A percentile compares a stretch with the other conserved stretches of the same genome.
These are phyloP conservation scores for Danio tinwini DNA, from an alignment of 2,797 vertebrate species.

Conservation along the genomic window DNA sequence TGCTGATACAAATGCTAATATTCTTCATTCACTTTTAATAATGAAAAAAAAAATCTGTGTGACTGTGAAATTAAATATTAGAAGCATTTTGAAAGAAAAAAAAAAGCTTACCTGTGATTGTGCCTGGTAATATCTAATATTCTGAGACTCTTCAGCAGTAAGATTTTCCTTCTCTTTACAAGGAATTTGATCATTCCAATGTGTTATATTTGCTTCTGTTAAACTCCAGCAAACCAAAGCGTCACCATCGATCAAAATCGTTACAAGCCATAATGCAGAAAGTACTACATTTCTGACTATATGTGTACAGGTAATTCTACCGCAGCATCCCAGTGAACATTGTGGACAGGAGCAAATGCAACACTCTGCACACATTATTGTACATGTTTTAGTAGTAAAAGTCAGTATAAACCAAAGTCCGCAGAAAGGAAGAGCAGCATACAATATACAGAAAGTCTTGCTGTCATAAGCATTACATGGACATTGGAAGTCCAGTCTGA, in stretches of 20 bases:
- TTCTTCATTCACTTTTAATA: too few species aligned
- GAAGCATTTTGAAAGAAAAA: too few species aligned
- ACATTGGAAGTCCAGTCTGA: constrained; percentile 36
- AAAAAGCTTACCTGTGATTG: not conserved
- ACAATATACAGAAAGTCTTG: not conserved
- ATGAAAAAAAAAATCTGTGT: too few species aligned
- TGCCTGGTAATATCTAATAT: not conserved
- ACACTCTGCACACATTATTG: not conserved
- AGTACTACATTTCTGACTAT: not conserved
- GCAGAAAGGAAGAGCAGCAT: not conserved
- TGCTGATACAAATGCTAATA: too few species aligned
- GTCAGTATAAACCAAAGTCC: not conserved
- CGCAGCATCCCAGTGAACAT: not conserved
- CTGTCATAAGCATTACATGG: not conserved
- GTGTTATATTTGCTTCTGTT: not conserved
- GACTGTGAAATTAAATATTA: too few species aligned
- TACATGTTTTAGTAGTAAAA: not conserved
- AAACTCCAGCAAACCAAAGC: not conserved
- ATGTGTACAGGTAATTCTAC: too few species aligned
- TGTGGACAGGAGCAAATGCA: rapidly evolving
- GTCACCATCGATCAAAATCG: constrained; percentile 38
- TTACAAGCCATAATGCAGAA: constrained; percentile 26
- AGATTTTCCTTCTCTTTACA: not conserved
- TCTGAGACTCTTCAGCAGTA: not conserved
- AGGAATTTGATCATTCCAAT: not conserved